Evolutionary conservation across 2,888 invertebrate species (phyloP), one percentile per base, ranked within the genome.

Genomic region (Ochropacha duplaris): DNA sequence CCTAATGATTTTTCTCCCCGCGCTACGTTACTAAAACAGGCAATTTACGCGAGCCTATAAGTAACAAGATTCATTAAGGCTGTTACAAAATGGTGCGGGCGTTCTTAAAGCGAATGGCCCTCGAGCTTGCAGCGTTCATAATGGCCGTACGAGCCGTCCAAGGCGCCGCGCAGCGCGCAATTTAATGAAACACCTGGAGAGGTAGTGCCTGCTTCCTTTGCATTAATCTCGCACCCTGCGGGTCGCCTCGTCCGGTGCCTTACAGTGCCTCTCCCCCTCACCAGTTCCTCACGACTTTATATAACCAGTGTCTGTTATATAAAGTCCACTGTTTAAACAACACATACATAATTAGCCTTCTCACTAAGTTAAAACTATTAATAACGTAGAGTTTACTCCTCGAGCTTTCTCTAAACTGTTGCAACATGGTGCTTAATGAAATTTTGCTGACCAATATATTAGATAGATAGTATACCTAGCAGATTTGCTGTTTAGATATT

Each of bases 141-240:
- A 92, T 89, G 88, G 87, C 81, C 86, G 86, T 87, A 85, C 85
- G 87, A 87, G 86, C 79, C 79, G 87, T 84, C 83, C 85, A 84
- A 84, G 87, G 87, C 83, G 89, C 88, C 87, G 84, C 86, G 89
- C 88, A 86, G 84, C 86, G 84, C 86, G 83, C 89, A 76, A 86
- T 91, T 89, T 92, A 92, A 92, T 91, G 90, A 90, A 92, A 92
- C 92, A 92, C 92, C 92, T 92, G 91, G 88, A 91, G 90, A 90
- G 88, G 83, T 86, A 84, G 86, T 80, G 82, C 88, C 83, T 75
- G 86, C 87, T 89, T 88, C 87, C 88, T 88, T 81, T 90, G 90
- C 90, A 90, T 92, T 91, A 89, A 90, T 90, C 89, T 85, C 82
- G 70, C 78, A 74, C 79, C 75, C 78, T 77, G 74, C 69, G 22